These are phyloP conservation scores for Erebia aethiops DNA, from an alignment of 2,888 invertebrate genomes.

Conservation along the genomic window DNA sequence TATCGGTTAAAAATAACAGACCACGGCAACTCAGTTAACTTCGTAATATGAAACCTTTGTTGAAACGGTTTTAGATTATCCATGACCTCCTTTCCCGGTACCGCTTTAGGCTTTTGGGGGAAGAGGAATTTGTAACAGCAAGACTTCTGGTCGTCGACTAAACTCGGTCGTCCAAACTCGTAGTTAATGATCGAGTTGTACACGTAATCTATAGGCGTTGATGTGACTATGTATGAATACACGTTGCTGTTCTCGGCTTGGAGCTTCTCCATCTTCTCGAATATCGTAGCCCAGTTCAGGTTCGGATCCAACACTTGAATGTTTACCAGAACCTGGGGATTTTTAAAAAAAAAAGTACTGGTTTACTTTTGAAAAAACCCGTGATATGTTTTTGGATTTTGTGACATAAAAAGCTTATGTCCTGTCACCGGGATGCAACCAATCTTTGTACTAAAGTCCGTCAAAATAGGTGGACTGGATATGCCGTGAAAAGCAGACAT, in stretches of 20 bases:
- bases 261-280: slow-evolving; percentile 64
- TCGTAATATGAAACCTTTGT: slow-evolving; percentile 59
- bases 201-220: slow-evolving; percentile 66
- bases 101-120: slow-evolving; percentile 43
- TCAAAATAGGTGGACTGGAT: too few species aligned
- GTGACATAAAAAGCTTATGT: too few species aligned
- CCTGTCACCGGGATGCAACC: too few species aligned
- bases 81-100: slow-evolving; percentile 45
- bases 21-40: slow-evolving; percentile 67
- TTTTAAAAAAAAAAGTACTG: too few species aligned
- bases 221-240: slow-evolving; percentile 66
- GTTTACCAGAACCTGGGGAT: slow-evolving; percentile 65
- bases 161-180: slow-evolving; percentile 45
- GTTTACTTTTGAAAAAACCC: too few species aligned
- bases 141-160: slow-evolving; percentile 46
- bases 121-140: slow-evolving; percentile 45
- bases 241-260: slow-evolving; percentile 53
- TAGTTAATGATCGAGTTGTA: slow-evolving; percentile 59
- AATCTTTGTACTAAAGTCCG: too few species aligned
- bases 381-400: too few species aligned
- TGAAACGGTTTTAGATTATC: slow-evolving; percentile 51
- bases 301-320: slow-evolving; percentile 62
- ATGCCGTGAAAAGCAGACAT: too few species aligned
- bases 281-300: slow-evolving; percentile 56
- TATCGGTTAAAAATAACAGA: slow-evolving; percentile 70